These are phyloP conservation scores for Lomographa bimaculata DNA, from an alignment of 2,888 invertebrate genomes.

Conservation along the genomic window DNA sequence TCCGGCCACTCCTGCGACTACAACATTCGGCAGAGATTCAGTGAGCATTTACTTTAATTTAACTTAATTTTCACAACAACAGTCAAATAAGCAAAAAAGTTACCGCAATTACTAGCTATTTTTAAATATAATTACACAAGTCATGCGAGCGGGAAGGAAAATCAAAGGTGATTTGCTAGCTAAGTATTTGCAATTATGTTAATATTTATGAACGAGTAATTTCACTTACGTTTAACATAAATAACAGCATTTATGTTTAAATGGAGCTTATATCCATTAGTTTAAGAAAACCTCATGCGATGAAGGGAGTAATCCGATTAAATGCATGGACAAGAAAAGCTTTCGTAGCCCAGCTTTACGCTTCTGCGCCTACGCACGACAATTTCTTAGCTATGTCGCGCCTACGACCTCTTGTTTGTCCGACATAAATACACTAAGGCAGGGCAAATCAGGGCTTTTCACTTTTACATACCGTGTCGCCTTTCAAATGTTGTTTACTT, in stretches of 20 bases:
- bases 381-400: slow-evolving; percentile 69
- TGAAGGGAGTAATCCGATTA: slow-evolving; percentile 67
- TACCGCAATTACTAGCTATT: slow-evolving; percentile 6
- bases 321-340: slow-evolving; percentile 49
- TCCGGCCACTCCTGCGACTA: slow-evolving; percentile 69
- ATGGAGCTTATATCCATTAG: slow-evolving; percentile 46
- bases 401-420: slow-evolving; percentile 64
- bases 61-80: slow-evolving; percentile 8
- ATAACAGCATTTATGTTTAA: slow-evolving; percentile 43
- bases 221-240: slow-evolving; percentile 38
- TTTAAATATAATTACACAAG: slow-evolving; percentile 21
- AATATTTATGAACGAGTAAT: slow-evolving; percentile 36
- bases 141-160: slow-evolving; percentile 17
- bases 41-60: slow-evolving; percentile 43
- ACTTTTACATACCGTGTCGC: slow-evolving; percentile 40
- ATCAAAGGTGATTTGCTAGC: slow-evolving; percentile 16
- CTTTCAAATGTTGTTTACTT: slow-evolving; percentile 43
- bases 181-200: slow-evolving; percentile 34
- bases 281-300: slow-evolving; percentile 29
- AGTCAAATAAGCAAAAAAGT: slow-evolving; percentile 8
- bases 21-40: slow-evolving; percentile 63
- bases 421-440: slow-evolving; percentile 58
- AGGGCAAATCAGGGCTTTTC: slow-evolving; percentile 56
- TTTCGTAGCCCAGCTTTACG: slow-evolving; percentile 44
- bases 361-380: slow-evolving; percentile 67